phyloP scores from a whole-genome alignment of 2,113 vertebrate genomes.

The Alligator mississippiensis region DNA sequence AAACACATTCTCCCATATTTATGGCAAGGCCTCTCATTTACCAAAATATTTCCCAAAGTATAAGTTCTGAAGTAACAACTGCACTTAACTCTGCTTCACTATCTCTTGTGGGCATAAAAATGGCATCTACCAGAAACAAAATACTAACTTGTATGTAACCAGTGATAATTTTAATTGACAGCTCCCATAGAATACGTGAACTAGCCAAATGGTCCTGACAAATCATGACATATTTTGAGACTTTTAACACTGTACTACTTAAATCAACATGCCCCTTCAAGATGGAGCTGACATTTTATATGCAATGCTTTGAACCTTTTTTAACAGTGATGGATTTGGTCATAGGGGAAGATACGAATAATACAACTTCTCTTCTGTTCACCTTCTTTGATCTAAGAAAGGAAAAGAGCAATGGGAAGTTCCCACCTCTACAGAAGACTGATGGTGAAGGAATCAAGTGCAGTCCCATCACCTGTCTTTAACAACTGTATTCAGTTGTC shows the following conservation, averaged over 20 bases:
- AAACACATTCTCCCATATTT: too few species aligned
- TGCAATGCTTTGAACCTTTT: neutral
- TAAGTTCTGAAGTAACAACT: too few species aligned
- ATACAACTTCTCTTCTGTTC: neutral
- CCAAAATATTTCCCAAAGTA: too few species aligned
- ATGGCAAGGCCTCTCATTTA: too few species aligned
- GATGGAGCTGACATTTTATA: neutral
- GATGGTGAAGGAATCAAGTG: too few species aligned
- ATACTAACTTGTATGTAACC: neutral
- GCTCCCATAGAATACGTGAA: neutral
- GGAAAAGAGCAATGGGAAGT: neutral
- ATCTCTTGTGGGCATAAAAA: neutral
- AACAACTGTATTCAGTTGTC: fast-evolving
- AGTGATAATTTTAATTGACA: neutral
- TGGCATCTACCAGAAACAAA: neutral
- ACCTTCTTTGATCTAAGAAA: too few species aligned
- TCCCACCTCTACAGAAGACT: neutral
- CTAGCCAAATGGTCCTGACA: neutral
- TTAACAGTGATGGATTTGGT: neutral
- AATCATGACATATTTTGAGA: neutral
- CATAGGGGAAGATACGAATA: neutral
- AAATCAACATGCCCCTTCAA: neutral
- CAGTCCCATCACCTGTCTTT: neutral
- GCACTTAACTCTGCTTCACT: neutral
- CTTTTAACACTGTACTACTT: neutral